Evolutionary conservation across 2,888 invertebrate genomes (phyloP), one percentile per base, ranked within the genome.

Genomic region (Cabera pusaria): DNA sequence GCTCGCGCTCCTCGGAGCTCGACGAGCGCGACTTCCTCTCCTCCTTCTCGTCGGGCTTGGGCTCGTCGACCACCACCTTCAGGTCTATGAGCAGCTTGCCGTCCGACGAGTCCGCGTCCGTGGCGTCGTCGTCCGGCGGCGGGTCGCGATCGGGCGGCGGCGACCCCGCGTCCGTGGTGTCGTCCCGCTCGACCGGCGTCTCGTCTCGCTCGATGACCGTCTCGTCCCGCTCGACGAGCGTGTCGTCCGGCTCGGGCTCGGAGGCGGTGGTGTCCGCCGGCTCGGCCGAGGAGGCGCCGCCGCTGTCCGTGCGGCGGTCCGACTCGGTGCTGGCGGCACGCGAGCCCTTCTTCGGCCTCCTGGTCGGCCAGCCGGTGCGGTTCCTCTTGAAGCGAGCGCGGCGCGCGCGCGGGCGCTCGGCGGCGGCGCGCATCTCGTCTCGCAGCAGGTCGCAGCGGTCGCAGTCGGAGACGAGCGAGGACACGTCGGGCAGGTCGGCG

Each of bases 291-390:
- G 82, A 82, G n/a, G 73, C 55, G 32, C 73, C 83, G 8, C 74
- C 37, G 47, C 77, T 74, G 6, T 70, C 77, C 1, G 73, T 56
- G 56, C 79, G 75, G 12, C 44, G 48, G 12, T 66, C 70, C 1
- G 64, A 66, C 44, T 79, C 81, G 0, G 62, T 39, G 44, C 79
- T 82, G 55, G 56, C 69, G 4, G 69, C 67, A 27, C 78, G 60
- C 0, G 78, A 79, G 31, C 59, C 59, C 32, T 85, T 86, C 48
- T 83, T 86, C 23, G 57, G 62, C 59, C 76, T 88, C 64, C 71
- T 90, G 68, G 84, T 88, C 0, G 96, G 96, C 96, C 96, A 96
- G 4, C 96, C 96, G 0, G 96, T 96, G 44, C 92, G 89, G 73
- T 96, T 96, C 72, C 93, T 93, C 78, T 93, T 93, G 64, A 92